Evolutionary conservation across 2,888 invertebrate species (phyloP), one percentile per base, ranked within the genome.

Genomic region (Elysia crispata): DNA sequence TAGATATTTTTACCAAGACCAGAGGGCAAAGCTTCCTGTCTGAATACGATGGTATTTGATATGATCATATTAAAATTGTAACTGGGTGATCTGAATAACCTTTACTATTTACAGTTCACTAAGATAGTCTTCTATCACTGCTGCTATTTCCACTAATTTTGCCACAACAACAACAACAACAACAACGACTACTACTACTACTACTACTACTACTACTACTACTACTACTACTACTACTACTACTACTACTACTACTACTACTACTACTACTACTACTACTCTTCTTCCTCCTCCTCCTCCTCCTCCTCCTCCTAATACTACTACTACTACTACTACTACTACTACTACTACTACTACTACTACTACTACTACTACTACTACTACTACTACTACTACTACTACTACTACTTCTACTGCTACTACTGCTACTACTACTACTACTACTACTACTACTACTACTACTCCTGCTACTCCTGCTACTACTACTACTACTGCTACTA

Each of bases 161-260:
- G 11, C 41, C 25, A 28, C 66, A 15, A 66, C 66, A 15, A 28
- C 5, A 15, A 66, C 66, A 15, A 28, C 66, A 15, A 66, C 66
- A 15, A 28, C 5, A 15, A 66, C 66, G 6, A 18, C 66, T 66
- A 18, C 66, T 15, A 6, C 66, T 28, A 25, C 28, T 60, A 25
- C 30, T 28, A 25, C 25, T 66, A 8, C 66, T 28, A 18, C 30
- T 30, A 25, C 66, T 66, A 66, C 66, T 30, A 66, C 66, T 66
- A 30, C 60, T 60, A 60, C 60, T 60, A 60, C 60, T 60, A 60
- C 60, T 60, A 60, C 60, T 60, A 60, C 60, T 60, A 60, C 60
- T 60, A 60, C 60, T 60, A 60, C 60, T 60, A 60, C 60, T 60
- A 60, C 60, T 60, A 60, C 60, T 60, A 60, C 60, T 60, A 60